These are phyloP conservation scores for Prionace glauca DNA, from an alignment of 2,797 vertebrate species.

Conservation along the genomic window DNA sequence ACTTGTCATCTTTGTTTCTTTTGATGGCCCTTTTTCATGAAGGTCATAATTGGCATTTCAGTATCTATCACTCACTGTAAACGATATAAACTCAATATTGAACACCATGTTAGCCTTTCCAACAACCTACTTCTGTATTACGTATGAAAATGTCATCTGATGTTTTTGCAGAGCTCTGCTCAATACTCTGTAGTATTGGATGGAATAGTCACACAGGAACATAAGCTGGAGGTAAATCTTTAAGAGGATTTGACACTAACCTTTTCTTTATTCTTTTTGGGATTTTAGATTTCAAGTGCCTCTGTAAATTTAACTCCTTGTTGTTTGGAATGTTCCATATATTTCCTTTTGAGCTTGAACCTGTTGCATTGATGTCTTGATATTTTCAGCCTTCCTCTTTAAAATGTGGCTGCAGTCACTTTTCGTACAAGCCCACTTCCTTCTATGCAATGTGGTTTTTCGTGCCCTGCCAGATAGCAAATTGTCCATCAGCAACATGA, in stretches of 20 bases:
- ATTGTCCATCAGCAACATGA: not conserved
- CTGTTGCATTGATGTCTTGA: not conserved
- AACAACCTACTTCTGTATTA: not conserved
- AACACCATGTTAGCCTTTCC: not conserved
- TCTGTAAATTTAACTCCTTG: not conserved
- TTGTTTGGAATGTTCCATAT: not conserved
- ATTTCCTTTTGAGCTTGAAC: not conserved
- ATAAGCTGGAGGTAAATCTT: not conserved
- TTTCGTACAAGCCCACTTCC: not conserved
- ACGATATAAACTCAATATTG: not conserved
- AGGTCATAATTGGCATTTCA: not conserved
- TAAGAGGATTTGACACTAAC: not conserved
- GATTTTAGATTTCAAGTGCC: not conserved
- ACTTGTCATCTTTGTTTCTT: not conserved
- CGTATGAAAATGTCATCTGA: not conserved
- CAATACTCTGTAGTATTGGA: not conserved
- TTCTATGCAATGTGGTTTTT: not conserved
- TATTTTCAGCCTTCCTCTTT: not conserved
- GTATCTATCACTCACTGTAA: not conserved
- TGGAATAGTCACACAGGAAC: not conserved
- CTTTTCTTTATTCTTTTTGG: not conserved
- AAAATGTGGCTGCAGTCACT: not conserved
- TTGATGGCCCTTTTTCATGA: not conserved
- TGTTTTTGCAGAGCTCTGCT: not conserved
- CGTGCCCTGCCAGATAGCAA: not conserved